Percentiles rank a stretch among this genome's conserved stretches.
phyloP scores from a whole-genome alignment of 2,888 invertebrate genomes.

The Megamerina dolium region DNA sequence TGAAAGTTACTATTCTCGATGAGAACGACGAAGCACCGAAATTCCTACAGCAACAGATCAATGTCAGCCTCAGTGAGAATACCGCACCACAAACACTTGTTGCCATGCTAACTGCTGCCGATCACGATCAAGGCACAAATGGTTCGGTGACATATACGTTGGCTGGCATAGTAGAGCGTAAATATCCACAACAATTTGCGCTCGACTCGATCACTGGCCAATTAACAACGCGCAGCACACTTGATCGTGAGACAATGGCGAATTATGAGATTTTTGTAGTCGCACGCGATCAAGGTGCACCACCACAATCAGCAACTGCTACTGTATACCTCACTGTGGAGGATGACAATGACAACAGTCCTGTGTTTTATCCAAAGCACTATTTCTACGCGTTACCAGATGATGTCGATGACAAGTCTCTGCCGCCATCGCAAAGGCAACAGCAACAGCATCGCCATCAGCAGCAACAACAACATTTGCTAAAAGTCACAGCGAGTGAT shows the following conservation, averaged over 20 bases:
- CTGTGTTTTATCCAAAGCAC: slow-evolving; percentile 82
- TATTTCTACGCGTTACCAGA: slow-evolving; percentile 62
- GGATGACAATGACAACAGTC: slow-evolving; percentile 90
- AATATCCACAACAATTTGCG: slow-evolving; percentile 77
- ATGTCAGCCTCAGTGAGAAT: slow-evolving; percentile 74
- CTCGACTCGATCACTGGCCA: slow-evolving; percentile 81
- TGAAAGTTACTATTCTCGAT: slow-evolving; percentile 85
- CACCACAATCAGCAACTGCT: slow-evolving; percentile 84
- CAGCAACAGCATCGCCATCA: slow-evolving; percentile 4
- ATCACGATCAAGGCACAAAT: slow-evolving; percentile 90
- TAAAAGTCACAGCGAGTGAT: slow-evolving; percentile 77
- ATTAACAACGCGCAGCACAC: slow-evolving; percentile 65
- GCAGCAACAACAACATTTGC: slow-evolving; percentile 53
- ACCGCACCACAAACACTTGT: slow-evolving; percentile 74
- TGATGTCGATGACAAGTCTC: slow-evolving; percentile 8
- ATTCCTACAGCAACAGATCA: slow-evolving; percentile 69
- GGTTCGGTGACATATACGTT: slow-evolving; percentile 82
- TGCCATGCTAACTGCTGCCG: slow-evolving; percentile 76
- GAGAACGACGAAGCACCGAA: slow-evolving; percentile 91
- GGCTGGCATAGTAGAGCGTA: slow-evolving; percentile 68
- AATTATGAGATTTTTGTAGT: slow-evolving; percentile 77
- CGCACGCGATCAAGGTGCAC: slow-evolving; percentile 86
- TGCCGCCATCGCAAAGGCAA: background rate
- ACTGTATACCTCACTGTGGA: slow-evolving; percentile 73
- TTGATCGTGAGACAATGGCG: slow-evolving; percentile 77